Evolutionary conservation across 2,797 vertebrate genomes (phyloP), one percentile per base, ranked within the genome.

Genomic region (Takifugu ocellatus): DNA sequence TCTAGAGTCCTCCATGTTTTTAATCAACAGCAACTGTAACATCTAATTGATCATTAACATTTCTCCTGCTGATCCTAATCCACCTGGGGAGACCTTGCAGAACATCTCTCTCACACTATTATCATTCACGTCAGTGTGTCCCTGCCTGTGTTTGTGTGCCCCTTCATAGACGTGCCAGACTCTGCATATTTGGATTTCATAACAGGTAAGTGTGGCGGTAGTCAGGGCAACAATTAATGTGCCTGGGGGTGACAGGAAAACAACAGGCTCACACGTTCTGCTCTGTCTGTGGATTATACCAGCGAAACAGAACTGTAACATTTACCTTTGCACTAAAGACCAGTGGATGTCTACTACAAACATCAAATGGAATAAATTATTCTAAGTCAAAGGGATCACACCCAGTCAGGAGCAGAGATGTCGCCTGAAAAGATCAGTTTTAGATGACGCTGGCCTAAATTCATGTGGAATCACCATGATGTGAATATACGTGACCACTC

Each of bases 31-130:
- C 84, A 89, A 86, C 85, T 87, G 76, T 82, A 84, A 85, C 85
- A 84, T 89, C 86, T 91, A 92, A 93, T 92, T 91, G 91, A 90
- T 91, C 89, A 92, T 92, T 91, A 91, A 86, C 87, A 89, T 92
- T 87, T 87, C 88, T 92, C 84, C 73, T 86, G 89, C 61, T 82
- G 84, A 87, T 90, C 85, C 64, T 72, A 61, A 56, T 63, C 61
- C 81, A 84, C 87, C 81, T 56, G 77, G 87, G 78, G 84, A 85
- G 66, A 79, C 68, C 82, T 84, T 45, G 70, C 61, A 75, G 72
- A 84, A 77, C 75, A 74, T 72, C 66, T 67, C 59, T 68, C 61
- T 61, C 54, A 51, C 69, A 69, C 72, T 72, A 70, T 79, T 72
- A 68, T 79, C 49, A 67, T 64, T 55, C 63, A 39, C 64, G 45